Base-by-base conservation (phyloP, 2,888 invertebrate species). In the Lasioglossum malachurum region DNA sequence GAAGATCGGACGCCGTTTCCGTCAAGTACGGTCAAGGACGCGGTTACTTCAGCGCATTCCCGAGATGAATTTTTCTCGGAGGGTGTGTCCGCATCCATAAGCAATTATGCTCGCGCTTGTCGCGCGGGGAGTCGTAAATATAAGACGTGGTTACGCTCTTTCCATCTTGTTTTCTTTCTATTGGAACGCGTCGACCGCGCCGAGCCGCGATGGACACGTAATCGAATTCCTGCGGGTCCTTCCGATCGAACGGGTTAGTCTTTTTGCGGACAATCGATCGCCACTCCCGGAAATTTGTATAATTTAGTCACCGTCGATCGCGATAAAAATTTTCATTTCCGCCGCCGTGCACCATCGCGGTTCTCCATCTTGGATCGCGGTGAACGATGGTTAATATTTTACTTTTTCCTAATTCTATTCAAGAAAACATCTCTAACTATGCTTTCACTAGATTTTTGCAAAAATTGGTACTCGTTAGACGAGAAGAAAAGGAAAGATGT, bases 11-110 rank as follows among this genome's bases (percentile, higher is more conserved):
- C 74, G 78, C 80, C 72, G 75, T 88, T 88, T 87, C 87, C 82
- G 87, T 91, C 87, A 86, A 88, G 89, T 91, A 89, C 84, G 87
- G 87, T 91, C 88, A 91, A 91, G 86, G 89, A 74, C 88, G 82
- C 82, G 85, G 81, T 87, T 88, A 84, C 75, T 81, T 83, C 75
- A 72, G 77, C 86, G 80, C 88, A 89, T 87, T 87, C 89, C 75
- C 78, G 38, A 71, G 79, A 75, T 89, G 72, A 89, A 87, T 90
- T 88, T 89, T 90, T 89, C 83, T 87, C 16, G 44, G 72, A 73
- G 84, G 89, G 87, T 80, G 88, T 92, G 91, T 86, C 87, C 78
- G 83, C 85, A 89, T 91, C 82, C 84, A 89, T 88, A 88, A 90
- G 86, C 83, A 87, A 90, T 91, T 90, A 89, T 78, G 75, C 75